phyloP scores from a whole-genome alignment of 2,888 invertebrate genomes.

The Drosophila kanekoi region DNA sequence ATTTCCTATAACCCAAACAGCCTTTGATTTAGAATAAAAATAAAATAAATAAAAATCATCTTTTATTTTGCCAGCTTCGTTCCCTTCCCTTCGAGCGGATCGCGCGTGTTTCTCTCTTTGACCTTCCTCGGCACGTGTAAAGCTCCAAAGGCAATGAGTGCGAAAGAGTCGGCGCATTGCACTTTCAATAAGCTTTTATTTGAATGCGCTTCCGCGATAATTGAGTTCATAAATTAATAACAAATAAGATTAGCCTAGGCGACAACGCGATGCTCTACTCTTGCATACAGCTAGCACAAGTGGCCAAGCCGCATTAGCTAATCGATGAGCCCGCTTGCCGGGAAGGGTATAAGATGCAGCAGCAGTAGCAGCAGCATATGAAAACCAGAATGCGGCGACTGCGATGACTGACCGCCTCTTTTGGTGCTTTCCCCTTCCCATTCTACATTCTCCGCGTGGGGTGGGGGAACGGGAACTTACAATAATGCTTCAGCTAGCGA shows the following conservation, averaged over 20 bases:
- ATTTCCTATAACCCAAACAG: conserved; percentile 18
- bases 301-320: neutral
- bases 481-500: conserved; percentile 13
- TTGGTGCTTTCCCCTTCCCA: conserved; percentile 28
- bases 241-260: conserved; percentile 16
- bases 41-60: conserved; percentile 2
- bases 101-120: conserved; percentile 74
- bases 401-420: conserved; percentile 32
- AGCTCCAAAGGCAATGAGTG: conserved; percentile 23
- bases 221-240: conserved; percentile 75
- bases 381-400: conserved; percentile 48
- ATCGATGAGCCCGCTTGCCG: neutral
- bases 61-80: neutral
- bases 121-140: conserved; percentile 65
- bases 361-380: conserved; percentile 30
- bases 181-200: conserved; percentile 60
- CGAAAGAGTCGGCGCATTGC: conserved; percentile 47
- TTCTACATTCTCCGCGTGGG: neutral
- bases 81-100: conserved; percentile 4
- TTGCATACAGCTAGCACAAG: too few species aligned
- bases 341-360: conserved; percentile 23
- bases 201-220: conserved; percentile 72
- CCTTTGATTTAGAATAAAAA: conserved; percentile 34
- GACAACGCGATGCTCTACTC: conserved; percentile 12
- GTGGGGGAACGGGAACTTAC: neutral